Base-by-base conservation (phyloP, 2,888 invertebrate species). In the Diploptera punctata region DNA sequence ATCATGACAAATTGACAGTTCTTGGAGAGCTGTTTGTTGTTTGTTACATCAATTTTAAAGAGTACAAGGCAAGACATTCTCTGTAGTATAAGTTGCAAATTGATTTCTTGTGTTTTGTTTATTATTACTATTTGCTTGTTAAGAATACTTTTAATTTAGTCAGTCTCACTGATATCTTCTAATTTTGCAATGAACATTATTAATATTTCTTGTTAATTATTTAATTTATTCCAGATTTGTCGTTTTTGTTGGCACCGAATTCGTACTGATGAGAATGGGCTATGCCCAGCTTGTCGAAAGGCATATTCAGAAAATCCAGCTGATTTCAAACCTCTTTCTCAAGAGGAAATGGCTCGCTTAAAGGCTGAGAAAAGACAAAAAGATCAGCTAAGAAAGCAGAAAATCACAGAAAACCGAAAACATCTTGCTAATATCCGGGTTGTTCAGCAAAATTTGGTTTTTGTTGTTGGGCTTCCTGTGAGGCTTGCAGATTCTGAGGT, bases 161-260 rank as follows among this genome's bases (percentile, higher is more conserved):
- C n/a, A n/a, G n/a, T n/a, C n/a, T n/a, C n/a, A n/a, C n/a, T n/a
- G n/a, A n/a, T n/a, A n/a, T n/a, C n/a, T n/a, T n/a, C n/a, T n/a
- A n/a, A n/a, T n/a, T n/a, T n/a, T n/a, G n/a, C n/a, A n/a, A n/a
- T n/a, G n/a, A n/a, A n/a, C n/a, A n/a, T n/a, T n/a, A n/a, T n/a
- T n/a, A n/a, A n/a, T n/a, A n/a, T n/a, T n/a, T n/a, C n/a, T n/a
- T n/a, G n/a, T n/a, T n/a, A n/a, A n/a, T n/a, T n/a, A n/a, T n/a
- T n/a, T n/a, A n/a, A n/a, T 16, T 24, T 16, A 9, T 81, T 81
- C 18, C 85, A 97, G 95, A 99, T 99, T 85, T 99, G 99, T 86
- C 91, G 99, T 83, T 99, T 99, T 88, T 99, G 99, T 86, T 99
- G 99, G 99, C 99, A 99, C 87, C 93, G 99, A 83, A 97, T 99